Evolutionary conservation across 2,797 vertebrate species (phyloP), one percentile per base, ranked within the genome.

Genomic region (Mormyrops boulengeri): DNA sequence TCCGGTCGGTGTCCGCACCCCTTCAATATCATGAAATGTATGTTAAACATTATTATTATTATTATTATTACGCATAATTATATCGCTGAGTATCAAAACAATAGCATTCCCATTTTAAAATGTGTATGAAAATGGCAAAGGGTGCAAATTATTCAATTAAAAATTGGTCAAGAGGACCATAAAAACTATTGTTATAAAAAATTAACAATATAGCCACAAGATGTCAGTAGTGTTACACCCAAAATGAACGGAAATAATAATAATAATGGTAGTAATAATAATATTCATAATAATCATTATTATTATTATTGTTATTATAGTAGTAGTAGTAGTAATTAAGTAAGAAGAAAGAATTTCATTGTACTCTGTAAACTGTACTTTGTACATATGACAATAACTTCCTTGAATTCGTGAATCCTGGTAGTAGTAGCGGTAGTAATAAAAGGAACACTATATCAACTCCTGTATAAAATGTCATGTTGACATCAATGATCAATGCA

Each of bases 221-320:
- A 57, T 87, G 85, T 87, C 85, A 87, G 85, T 38, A 87, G 53
- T 57, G 30, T 41, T 9, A 85, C 82, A 85, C 82, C 7, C 9
- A 12, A 85, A 80, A 44, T 80, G 38, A 80, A 80, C 34, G 34
- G 57, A 62, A 62, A 22, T 60, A 50, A 50, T 49, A 49, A 49
- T 49, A 7, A 41, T 4, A 41, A 41, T 41, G 41, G 41, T 41
- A 41, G 41, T 3, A 4, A 60, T 60, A 6, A 60, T 60, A 7
- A 22, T 57, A 8, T 26, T 30, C 4, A 17, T 77, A 17, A 2
- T 77, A 14, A 17, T 14, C 1, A 57, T 19, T 19, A 57, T 57
- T 57, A 19, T 57, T 57, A 17, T 17, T 55, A 7, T 50, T 50
- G 2, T 50, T 50, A 11, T 12, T 11, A 4, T 1, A 69, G 1